Conservation (phyloP, 2,888 invertebrate species). For the Drosophila nr. perissopoda region DNA sequence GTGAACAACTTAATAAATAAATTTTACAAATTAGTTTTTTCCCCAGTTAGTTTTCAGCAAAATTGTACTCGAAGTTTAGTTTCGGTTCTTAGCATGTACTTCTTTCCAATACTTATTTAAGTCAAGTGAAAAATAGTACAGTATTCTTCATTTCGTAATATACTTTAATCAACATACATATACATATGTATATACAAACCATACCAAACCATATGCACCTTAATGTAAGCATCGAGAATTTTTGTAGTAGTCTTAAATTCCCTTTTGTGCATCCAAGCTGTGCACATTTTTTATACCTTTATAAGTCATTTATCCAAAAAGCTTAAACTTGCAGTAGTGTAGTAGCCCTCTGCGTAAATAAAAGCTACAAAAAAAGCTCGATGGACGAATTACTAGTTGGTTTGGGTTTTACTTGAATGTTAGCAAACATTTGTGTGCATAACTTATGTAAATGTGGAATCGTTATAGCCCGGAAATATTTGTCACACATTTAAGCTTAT, state of each 20-base stretch:
- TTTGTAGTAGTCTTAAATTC: not conserved
- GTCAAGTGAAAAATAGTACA: not conserved
- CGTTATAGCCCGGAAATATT: not conserved
- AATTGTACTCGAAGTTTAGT: not conserved
- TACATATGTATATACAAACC: not conserved
- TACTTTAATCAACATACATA: not conserved
- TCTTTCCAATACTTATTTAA: not conserved
- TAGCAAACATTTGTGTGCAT: not conserved
- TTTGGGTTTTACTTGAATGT: not conserved
- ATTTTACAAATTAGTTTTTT: not conserved
- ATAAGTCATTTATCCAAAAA: not conserved
- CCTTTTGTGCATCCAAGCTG: not conserved
- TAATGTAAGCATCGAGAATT: not conserved
- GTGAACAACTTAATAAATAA: not conserved
- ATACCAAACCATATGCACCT: not conserved
- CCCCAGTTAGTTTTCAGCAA: not conserved
- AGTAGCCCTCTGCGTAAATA: not conserved
- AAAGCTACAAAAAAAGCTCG: not conserved
- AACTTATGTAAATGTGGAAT: not conserved
- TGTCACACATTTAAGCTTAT: not conserved
- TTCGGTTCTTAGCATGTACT: not conserved
- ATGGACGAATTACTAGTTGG: not conserved
- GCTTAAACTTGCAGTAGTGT: not conserved
- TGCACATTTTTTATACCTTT: too few species aligned
- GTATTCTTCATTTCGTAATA: not conserved